phyloP scores from a whole-genome alignment of 1,140 invertebrate genomes.

The Drosophila athabasca region DNA sequence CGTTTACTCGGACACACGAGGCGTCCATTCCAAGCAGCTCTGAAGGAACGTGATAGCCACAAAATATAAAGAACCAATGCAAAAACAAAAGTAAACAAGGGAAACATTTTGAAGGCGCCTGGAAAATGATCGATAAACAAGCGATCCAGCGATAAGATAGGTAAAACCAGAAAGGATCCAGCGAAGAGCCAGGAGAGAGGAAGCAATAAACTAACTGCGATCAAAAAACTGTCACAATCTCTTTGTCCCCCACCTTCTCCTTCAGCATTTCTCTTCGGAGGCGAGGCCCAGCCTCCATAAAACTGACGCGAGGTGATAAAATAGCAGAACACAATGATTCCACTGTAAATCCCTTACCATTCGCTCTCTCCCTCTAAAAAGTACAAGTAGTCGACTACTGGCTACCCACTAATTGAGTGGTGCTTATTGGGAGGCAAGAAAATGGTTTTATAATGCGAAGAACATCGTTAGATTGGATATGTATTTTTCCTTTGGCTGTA shows the following conservation, averaged over 20 bases:
- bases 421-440: too few relatives aligned
- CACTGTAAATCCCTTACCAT: constrained; percentile 11
- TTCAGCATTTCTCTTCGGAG: constrained; percentile 26
- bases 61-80: constrained; percentile 38
- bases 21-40: constrained; percentile 74
- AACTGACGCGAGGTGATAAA: constrained; percentile 75
- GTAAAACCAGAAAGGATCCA: constrained; percentile 26
- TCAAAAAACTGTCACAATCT: constrained; percentile 74
- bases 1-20: constrained; percentile 80
- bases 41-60: constrained; percentile 44
- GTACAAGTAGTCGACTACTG: too few relatives aligned
- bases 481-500: too few relatives aligned
- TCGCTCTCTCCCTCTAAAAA: neutral
- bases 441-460: too few relatives aligned
- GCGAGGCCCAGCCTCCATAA: constrained; percentile 62
- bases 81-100: constrained; percentile 6
- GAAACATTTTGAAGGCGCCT: constrained; percentile 29
- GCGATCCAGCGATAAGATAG: constrained; percentile 47
- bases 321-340: constrained; percentile 76
- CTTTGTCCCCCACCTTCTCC: constrained; percentile 22
- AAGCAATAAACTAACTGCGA: constrained; percentile 78
- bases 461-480: too few relatives aligned
- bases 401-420: too few relatives aligned
- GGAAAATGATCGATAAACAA: constrained; percentile 41
- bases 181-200: constrained; percentile 39